Percentiles rank a stretch among this genome's conserved stretches.
Evolutionary conservation across 2,888 invertebrate species (phyloP).

Genomic region (Acleris sparsana): DNA sequence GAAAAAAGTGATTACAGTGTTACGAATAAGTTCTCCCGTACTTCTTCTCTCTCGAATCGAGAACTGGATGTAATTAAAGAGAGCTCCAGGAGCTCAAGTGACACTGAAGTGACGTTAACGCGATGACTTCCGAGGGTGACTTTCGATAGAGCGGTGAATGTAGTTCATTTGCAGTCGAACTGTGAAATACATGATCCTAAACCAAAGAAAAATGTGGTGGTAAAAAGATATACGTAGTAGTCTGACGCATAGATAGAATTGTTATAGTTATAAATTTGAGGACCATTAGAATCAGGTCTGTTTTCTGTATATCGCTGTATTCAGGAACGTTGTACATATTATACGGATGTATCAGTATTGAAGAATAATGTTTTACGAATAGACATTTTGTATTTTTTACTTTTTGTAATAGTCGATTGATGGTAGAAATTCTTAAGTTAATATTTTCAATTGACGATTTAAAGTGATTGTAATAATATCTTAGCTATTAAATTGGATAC

Average conservation of each 20-base stretch:
- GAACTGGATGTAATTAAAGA: conserved; percentile 81
- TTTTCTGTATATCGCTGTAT: conserved; percentile 51
- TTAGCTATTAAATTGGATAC: conserved; percentile 20
- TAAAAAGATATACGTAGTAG: conserved; percentile 55
- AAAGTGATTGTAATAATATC: conserved; percentile 3
- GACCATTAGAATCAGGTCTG: conserved; percentile 69
- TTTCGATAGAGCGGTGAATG: conserved; percentile 72
- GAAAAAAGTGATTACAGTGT: conserved; percentile 74
- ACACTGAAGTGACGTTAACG: conserved; percentile 79
- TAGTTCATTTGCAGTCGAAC: conserved; percentile 69
- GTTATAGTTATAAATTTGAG: conserved; percentile 50
- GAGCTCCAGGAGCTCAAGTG: conserved; percentile 81
- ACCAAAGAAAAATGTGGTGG: conserved; percentile 33
- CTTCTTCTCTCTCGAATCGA: conserved; percentile 77
- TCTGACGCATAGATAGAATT: conserved; percentile 48
- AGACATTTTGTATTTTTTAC: conserved; percentile 58
- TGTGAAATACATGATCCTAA: conserved; percentile 58
- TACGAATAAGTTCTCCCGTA: conserved; percentile 74
- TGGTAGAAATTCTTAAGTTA: conserved; percentile 17
- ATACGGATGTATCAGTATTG: conserved; percentile 28
- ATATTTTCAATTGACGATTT: conserved; percentile 7
- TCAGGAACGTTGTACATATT: conserved; percentile 23
- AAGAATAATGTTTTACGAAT: conserved; percentile 36
- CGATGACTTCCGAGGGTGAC: conserved; percentile 81
- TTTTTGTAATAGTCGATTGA: conserved; percentile 48